Percentiles rank a stretch among this genome's conserved stretches.
phyloP scores from a whole-genome alignment of 2,888 invertebrate species.

The Galeruca laticollis region DNA sequence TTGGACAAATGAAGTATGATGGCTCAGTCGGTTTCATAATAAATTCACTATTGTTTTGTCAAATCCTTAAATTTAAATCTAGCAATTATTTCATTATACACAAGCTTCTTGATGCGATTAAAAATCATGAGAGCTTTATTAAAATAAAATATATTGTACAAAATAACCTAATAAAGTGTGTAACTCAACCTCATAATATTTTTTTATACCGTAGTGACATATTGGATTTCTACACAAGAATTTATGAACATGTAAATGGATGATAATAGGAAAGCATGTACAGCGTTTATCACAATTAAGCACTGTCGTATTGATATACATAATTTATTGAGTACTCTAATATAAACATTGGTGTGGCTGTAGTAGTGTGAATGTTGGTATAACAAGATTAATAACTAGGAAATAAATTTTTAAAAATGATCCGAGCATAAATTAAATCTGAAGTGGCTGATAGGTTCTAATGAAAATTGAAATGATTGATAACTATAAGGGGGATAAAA shows the following conservation, averaged over 20 bases:
- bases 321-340: conserved; percentile 56
- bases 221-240: conserved; percentile 29
- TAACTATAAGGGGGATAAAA: conserved; percentile 4
- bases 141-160: too few species aligned
- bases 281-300: conserved; percentile 59
- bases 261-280: conserved; percentile 54
- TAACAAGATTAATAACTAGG: conserved; percentile 44
- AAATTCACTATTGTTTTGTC: too few species aligned
- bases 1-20: too few species aligned
- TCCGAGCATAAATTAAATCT: conserved; percentile 34
- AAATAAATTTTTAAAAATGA: conserved; percentile 38
- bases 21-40: too few species aligned
- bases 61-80: too few species aligned
- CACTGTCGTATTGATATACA: conserved; percentile 57
- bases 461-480: conserved; percentile 36
- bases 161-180: too few species aligned
- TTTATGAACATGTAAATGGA: conserved; percentile 54
- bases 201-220: conserved; percentile 29
- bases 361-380: conserved; percentile 36
- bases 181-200: neutral
- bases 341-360: conserved; percentile 50
- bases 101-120: too few species aligned
- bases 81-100: too few species aligned
- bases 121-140: too few species aligned
- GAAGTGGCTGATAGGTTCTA: conserved; percentile 22